Evolutionary conservation across 2,888 invertebrate species (phyloP), one percentile per base, ranked within the genome.

Genomic region (Drosophila trichaetosa): DNA sequence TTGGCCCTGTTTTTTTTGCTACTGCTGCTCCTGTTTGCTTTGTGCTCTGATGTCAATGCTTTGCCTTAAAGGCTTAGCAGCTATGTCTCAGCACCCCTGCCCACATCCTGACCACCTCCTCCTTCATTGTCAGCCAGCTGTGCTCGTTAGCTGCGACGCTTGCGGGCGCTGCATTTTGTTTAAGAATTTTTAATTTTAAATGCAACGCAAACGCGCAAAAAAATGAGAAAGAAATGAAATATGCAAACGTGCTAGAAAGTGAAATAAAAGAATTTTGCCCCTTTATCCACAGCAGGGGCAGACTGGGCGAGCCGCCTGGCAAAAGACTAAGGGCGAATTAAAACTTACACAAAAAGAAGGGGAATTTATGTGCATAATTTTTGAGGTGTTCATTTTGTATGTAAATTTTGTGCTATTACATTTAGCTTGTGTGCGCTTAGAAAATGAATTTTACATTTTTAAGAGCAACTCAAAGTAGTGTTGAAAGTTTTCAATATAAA

Each of bases 11-110:
- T 90, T 76, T 73, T 67, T 40, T 53, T 48, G 48, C 53, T 38
- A 49, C 72, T 67, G 67, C 69, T 64, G 65, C 59, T 51, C 33
- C 71, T 69, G 69, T 69, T 83, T 70, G 79, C 76, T 80, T 80
- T 76, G 79, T 79, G 74, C 69, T 71, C 65, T 76, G 89, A 83
- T 91, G 91, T 91, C 91, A 91, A 91, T 91, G 91, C 90, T 91
- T 91, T 90, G 91, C 82, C 91, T 87, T 87, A 78, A 79, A 86
- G 90, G 87, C 90, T 72, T 78, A 74, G 56, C 69, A 69, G 68
- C 56, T 60, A 42, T 46, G 53, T 58, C 64, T 46, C 53, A 54
- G 10, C 48, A 16, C 69, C 42, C 56, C 51, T 58, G 24, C 56
- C 42, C 49, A n/a, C 60, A 46, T 33, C 33, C 38, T 11, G 7